phyloP scores from a whole-genome alignment of 1,140 invertebrate species.

The Battus philenor region DNA sequence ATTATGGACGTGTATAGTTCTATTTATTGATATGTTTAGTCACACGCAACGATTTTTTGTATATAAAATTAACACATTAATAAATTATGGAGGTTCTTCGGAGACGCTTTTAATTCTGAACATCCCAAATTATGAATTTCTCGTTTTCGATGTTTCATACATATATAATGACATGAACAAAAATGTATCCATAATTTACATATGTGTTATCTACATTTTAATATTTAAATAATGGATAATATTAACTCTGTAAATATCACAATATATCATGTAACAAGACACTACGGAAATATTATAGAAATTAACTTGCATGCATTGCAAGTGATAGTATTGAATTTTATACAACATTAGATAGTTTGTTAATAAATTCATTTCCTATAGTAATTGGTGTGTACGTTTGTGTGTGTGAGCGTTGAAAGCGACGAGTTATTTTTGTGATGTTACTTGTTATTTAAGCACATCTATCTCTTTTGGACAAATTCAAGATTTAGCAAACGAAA shows the following conservation, averaged over 20 bases:
- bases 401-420: conserved; percentile 18
- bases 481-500: background rate
- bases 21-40: conserved; percentile 25
- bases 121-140: no score
- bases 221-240: background rate
- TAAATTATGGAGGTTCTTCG: background rate
- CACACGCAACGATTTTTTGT: conserved; percentile 13
- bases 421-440: conserved; percentile 29
- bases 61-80: conserved; percentile 1
- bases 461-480: conserved; percentile 2
- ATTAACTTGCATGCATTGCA: conserved; percentile 21
- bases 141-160: no score
- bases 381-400: conserved; percentile 19
- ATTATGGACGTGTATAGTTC: conserved; percentile 21
- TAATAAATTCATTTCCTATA: conserved; percentile 22
- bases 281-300: conserved; percentile 9
- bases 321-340: conserved; percentile 43
- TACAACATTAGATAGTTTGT: conserved; percentile 29
- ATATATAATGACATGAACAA: background rate
- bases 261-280: background rate
- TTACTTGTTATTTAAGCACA: conserved; percentile 25
- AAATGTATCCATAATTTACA: background rate
- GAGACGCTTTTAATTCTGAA: no score
- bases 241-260: conserved; percentile 12
- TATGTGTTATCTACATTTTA: background rate